Evolutionary conservation across 2,888 invertebrate genomes (phyloP), one percentile per base, ranked within the genome.

Genomic region (Dastarcus helophoroides): DNA sequence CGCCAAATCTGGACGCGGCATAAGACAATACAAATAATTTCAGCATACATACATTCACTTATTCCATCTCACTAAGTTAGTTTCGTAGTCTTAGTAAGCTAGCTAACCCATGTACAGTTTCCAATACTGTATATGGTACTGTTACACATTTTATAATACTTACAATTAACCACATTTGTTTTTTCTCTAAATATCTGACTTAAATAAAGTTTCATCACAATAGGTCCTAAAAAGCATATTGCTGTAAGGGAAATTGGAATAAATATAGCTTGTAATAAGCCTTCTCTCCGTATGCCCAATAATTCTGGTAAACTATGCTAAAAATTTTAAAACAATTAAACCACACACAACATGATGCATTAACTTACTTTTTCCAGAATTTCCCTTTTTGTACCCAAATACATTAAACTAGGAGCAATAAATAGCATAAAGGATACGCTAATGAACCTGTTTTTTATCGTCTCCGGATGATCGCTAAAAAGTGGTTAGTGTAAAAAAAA

Each of bases 391-490:
- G 83, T 67, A 48, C 83, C 82, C 45, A 72, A 68, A 53, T 81
- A 79, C 28, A 86, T 69, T 51, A 85, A 76, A 36, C 79, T 62
- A 28, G 89, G 86, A 8, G 88, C 79, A 31, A 90, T 53, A 30
- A 86, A 56, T 67, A 84, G 79, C 65, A 89, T 83, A 39, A 82
- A 64, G 42, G 76, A 74, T 6, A 86, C 88, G 61, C 91, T 89
- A 43, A 84, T 69, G 57, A 91, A 91, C 53, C 91, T 72, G 53
- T 75, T 75, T 58, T 86, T 89, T 43, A 93, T 85, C 3, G 83
- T 86, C 5, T 78, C 71, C 8, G 91, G 89, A 62, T 93, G 88
- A 55, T 90, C 82, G 52, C 93, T 86, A 63, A 41, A 75, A 68
- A 35, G 37, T 36, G 39, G 40, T 32, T 27, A 15, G n/a, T n/a